Conservation (phyloP, 2,797 vertebrate species). For the Sebastes ruberrimus region DNA sequence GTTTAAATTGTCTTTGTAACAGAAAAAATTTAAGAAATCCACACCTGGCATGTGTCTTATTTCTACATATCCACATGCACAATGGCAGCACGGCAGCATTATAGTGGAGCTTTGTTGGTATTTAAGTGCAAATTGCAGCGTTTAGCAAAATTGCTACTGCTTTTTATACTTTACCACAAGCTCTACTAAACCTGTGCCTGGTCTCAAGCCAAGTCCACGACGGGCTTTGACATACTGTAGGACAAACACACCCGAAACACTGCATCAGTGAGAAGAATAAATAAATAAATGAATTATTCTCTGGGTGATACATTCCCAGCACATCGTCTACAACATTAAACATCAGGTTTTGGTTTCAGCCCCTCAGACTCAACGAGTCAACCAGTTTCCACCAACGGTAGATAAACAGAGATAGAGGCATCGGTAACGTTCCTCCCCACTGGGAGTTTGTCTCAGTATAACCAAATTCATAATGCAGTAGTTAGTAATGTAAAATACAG, state of each 20-base stretch:
- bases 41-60: conserved; percentile 53
- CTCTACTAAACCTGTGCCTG: neutral
- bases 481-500: neutral
- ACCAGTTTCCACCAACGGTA: neutral
- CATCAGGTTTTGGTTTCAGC: neutral
- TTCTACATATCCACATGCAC: conserved; percentile 47
- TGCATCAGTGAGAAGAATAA: neutral
- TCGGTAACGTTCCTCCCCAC: neutral
- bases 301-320: neutral
- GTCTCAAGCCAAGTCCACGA: conserved; percentile 3
- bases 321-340: neutral
- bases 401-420: neutral
- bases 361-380: neutral
- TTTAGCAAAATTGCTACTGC: conserved; percentile 7
- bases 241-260: neutral
- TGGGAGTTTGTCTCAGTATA: neutral
- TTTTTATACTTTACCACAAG: neutral
- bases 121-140: neutral
- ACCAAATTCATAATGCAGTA: neutral
- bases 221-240: neutral
- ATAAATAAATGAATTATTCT: neutral
- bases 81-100: conserved; percentile 9
- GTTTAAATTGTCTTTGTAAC: neutral
- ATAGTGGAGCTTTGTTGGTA: neutral
- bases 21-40: neutral